Evolutionary conservation across 1,140 invertebrate species (phyloP), one percentile per base, ranked within the genome.

Genomic region (Harpegnathos saltator): DNA sequence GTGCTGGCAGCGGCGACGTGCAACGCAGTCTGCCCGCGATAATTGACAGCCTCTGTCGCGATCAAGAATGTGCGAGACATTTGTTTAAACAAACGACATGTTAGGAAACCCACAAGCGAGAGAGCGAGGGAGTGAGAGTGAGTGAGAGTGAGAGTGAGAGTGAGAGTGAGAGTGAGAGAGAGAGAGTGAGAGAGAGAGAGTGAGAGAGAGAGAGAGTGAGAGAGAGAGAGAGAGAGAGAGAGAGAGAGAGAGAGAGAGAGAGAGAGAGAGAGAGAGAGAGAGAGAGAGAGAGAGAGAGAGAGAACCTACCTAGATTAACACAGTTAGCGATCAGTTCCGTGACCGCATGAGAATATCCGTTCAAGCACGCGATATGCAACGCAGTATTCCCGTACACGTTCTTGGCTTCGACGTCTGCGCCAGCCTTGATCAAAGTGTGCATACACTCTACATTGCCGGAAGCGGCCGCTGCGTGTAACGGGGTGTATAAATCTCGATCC

Each of bases 1-100:
- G 95, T 95, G 61, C 95, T 96, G 4, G 95, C 95, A 19, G 96
- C 96, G 22, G 96, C 96, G 68, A 96, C 94, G 88, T 97, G 96
- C 19, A 97, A 88, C 0, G 96, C 96, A 2, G 96, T 96, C 92
- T 96, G 94, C 24, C 94, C 94, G 38, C 91, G 89, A 83, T 93
- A 94, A 90, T 95, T 95, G 5, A 89, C 84, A 33, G 92, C 89
- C 73, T 95, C 93, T 82, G 59, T 91, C 48, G 29, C 14, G n/a
- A 52, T 19, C 50, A 65, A 58, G 50, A 58, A 62, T 33, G 58
- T 71, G 12, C n/a, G 68, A n/a, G n/a, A 75, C 0, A 59, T 52
- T 59, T 24, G 26, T 83, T 65, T 59, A n/a, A 65, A 77, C n/a
- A n/a, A n/a, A n/a, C n/a, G n/a, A n/a, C n/a, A n/a, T n/a, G n/a